Conservation (phyloP, 92 coral and sea anemone genomes). For the Parazoanthus atlanticus region DNA sequence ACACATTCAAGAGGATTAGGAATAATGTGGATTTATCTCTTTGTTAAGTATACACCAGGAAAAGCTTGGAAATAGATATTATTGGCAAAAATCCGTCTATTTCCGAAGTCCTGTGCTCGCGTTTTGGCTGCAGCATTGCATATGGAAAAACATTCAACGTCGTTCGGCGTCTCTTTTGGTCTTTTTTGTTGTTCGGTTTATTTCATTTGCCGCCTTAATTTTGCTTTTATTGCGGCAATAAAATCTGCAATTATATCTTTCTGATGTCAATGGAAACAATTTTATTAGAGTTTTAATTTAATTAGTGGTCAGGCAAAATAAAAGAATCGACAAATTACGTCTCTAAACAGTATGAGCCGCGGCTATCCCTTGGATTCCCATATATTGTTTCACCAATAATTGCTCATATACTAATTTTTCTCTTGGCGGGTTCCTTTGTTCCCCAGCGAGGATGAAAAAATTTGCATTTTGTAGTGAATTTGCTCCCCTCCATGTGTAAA, state of each 20-base stretch:
- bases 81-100: slow-evolving; percentile 57
- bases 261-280: slow-evolving; percentile 98
- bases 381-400: slow-evolving; percentile 93
- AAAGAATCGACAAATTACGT: slow-evolving; percentile 83
- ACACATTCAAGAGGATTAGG: slow-evolving; percentile 79
- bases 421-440: slow-evolving; percentile 91
- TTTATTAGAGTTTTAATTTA: slow-evolving; percentile 99
- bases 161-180: slow-evolving; percentile 80
- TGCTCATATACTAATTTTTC: slow-evolving; percentile 72
- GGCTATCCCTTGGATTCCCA: slow-evolving; percentile 74
- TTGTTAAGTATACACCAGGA: slow-evolving; percentile 40
- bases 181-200: slow-evolving; percentile 68
- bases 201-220: slow-evolving; percentile 90
- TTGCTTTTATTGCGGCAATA: slow-evolving; percentile 92
- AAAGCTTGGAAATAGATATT: slow-evolving; percentile 46
- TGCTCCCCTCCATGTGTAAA: slow-evolving; percentile 38
- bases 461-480: slow-evolving; percentile 58
- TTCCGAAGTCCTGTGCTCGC: slow-evolving; percentile 67
- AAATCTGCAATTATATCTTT: slow-evolving; percentile 96
- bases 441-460: slow-evolving; percentile 48
- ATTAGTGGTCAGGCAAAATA: slow-evolving; percentile 90
- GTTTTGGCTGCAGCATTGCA: slow-evolving; percentile 64
- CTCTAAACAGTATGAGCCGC: slow-evolving; percentile 77
- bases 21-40: slow-evolving; percentile 60
- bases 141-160: slow-evolving; percentile 87